A percentile compares a stretch with the other conserved stretches of the same genome.
phyloP scores from a whole-genome alignment of 2,797 vertebrate genomes.

The Perodicticus potto region DNA sequence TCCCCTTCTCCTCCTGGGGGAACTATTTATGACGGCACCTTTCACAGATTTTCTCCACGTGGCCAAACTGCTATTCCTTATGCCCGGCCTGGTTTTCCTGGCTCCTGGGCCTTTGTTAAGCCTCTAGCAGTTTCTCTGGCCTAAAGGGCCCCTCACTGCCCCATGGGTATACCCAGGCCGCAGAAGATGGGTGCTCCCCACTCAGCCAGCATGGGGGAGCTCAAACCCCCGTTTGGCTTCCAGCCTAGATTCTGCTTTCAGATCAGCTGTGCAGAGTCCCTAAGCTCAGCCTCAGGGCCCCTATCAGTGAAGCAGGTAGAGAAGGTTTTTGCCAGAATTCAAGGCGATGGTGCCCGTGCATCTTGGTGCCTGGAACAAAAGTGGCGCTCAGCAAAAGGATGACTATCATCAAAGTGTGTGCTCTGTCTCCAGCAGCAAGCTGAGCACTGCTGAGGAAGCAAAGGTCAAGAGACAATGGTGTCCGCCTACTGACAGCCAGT shows the following conservation, averaged over 20 bases:
- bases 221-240: accelerated
- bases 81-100: background rate
- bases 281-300: background rate
- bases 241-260: background rate
- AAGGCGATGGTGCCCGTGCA: background rate
- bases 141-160: background rate
- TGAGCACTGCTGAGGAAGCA: background rate
- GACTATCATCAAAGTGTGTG: background rate
- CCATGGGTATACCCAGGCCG: background rate
- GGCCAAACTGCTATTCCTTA: background rate
- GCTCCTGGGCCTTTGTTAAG: conserved; percentile 24
- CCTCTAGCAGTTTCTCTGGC: background rate
- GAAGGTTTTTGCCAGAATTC: background rate
- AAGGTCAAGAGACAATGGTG: background rate
- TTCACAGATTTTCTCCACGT: background rate
- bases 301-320: background rate
- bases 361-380: background rate
- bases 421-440: background rate
- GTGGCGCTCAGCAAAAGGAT: background rate
- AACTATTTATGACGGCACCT: background rate
- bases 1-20: accelerated
- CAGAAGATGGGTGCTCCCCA: background rate
- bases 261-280: background rate
- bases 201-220: background rate
- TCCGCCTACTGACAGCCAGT: background rate